Base-by-base conservation (phyloP, 2,113 vertebrate species). In the Thymallus thymallus region DNA sequence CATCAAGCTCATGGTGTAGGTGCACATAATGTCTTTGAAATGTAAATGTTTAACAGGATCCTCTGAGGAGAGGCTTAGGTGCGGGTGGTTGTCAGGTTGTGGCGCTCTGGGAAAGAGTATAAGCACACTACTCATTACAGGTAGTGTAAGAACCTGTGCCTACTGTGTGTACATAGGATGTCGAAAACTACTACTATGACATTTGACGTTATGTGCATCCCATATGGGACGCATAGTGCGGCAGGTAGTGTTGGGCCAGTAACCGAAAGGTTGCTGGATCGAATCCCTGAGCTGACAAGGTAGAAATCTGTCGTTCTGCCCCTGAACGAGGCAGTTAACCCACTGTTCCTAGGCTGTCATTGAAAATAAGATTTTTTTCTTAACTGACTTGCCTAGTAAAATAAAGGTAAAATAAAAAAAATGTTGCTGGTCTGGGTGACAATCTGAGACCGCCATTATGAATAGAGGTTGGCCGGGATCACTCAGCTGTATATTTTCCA, bases 1-100 rank as follows among this genome's bases (percentile, higher is more conserved):
- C 81, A 77, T 88, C 88, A 84, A 75, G 71, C 82, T 82, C 73
- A 72, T 76, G 82, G 83, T 83, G 80, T 46, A 84, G 83, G 77
- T 78, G 75, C 76, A 77, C 64, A 41, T 71, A 22, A 32, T 60
- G 71, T 68, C 86, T 89, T 80, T 85, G 81, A 88, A 87, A 89
- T 89, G 87, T 83, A 86, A 88, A 89, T 89, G 69, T 32, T 3
- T 64, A 73, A 87, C 77, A 85, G 78, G 80, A 82, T 63, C 74
- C 77, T 70, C 46, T 1, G 9, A 75, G 72, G 69, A 73, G 65
- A 78, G 82, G 79, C 65, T 79, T 77, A 72, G 14, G 5, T 76
- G 29, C 29, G 30, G 10, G 65, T 69, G 78, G 71, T 76, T 75
- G 79, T 76, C 79, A 73, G 78, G 77, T 67, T 58, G 60, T 58